phyloP scores from a whole-genome alignment of 2,888 invertebrate species.

The Pachydiplax longipennis region DNA sequence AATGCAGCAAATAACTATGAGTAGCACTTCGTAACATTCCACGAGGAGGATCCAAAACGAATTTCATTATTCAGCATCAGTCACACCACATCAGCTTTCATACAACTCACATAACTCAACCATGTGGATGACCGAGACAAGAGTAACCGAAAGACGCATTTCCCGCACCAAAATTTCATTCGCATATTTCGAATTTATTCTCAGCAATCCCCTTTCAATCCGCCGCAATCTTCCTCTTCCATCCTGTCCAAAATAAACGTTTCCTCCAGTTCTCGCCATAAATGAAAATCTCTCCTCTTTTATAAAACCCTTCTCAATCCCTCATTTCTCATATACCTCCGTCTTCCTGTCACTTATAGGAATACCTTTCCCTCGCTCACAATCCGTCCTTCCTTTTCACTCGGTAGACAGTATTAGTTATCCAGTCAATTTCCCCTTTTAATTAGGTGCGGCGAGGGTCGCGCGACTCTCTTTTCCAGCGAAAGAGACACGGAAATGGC shows the following conservation, averaged over 20 bases:
- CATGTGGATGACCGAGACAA: no score
- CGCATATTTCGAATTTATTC: not conserved
- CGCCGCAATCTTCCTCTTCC: not conserved
- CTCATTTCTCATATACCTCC: not conserved
- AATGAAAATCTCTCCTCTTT: not conserved
- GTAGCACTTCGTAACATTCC: no score
- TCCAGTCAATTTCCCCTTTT: slow-evolving; percentile 41
- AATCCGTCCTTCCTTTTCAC: not conserved
- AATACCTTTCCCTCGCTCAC: not conserved
- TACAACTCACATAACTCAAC: no score
- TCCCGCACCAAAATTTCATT: not conserved
- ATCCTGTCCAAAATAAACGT: not conserved
- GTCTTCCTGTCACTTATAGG: not conserved
- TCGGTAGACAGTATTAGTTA: slow-evolving; percentile 26
- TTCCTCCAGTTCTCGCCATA: not conserved
- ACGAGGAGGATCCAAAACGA: no score
- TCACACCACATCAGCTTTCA: no score
- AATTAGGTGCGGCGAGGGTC: slow-evolving; percentile 22
- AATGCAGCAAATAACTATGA: no score
- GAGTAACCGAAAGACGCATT: not conserved
- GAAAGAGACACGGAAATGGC: not conserved
- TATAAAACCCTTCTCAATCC: not conserved
- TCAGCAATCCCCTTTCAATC: not conserved
- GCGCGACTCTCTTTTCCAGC: not conserved
- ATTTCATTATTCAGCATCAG: no score